Base-by-base conservation (phyloP, 2,113 vertebrate species). In the Siphamia tubifer region DNA sequence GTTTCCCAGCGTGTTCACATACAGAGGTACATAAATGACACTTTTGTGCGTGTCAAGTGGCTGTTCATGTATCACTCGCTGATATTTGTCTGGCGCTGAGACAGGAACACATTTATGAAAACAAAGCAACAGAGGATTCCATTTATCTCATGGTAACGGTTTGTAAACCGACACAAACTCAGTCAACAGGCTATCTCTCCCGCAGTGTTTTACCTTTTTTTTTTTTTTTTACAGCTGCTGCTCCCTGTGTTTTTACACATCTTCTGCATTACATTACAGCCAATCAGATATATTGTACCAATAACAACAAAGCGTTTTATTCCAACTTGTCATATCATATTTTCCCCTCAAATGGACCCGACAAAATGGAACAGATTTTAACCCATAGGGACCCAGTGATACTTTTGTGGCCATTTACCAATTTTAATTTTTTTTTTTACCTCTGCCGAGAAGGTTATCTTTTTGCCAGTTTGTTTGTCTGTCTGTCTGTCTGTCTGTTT, bases 21-120 rank as follows among this genome's bases (percentile, higher is more conserved):
- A 15, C n/a, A 40, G 32, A 44, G 58, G 23, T 38, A 4, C 25
- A 67, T 64, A 60, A 62, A 57, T 24, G 11, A 19, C 32, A 36
- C 15, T 30, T 58, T 54, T 44, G 55, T 42, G 11, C 34, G 62
- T 60, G 58, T 68, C 47, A 47, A 58, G 51, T 54, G 45, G 47
- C 2, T 65, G 16, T 51, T 61, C 36, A 48, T 28, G 49, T 24
- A n/a, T 73, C 77, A 56, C 5, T 60, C 38, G 34, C 34, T 45
- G 32, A 38, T 9, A 15, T 60, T 61, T 55, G 48, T 71, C 7
- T n/a, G 30, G 5, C 34, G 30, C 5, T 4, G 21, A 2, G 21
- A 34, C 27, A 13, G 0, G 4, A 1, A 2, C 13, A 13, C 34
- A 24, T 6, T 28, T 13, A 15, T 16, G 15, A 38, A 40, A 66